Conservation (phyloP, 2,888 invertebrate species). For the Corythucha ciliata region DNA sequence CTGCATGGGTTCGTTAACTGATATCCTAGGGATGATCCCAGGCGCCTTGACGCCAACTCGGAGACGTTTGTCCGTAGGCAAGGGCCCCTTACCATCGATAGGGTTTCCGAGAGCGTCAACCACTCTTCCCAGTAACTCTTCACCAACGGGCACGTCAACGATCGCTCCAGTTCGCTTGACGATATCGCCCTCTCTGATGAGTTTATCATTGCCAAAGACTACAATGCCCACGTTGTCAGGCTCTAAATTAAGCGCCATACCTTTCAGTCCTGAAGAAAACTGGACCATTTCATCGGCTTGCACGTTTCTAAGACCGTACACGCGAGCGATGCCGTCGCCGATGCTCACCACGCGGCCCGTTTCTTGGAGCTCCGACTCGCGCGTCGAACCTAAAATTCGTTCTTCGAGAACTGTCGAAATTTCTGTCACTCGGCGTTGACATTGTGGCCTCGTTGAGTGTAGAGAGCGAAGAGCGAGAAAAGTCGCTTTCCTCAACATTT, state of each 20-base stretch:
- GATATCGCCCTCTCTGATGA: constrained; percentile 97
- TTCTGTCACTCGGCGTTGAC: constrained; percentile 61
- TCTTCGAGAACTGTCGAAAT: constrained; percentile 96
- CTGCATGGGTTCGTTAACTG: constrained; percentile 99
- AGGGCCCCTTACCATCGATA: constrained; percentile 77
- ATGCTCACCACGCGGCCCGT: constrained; percentile 97
- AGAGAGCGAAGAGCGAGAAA: too few relatives aligned
- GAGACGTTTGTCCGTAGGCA: constrained; percentile 63
- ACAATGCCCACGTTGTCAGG: constrained; percentile 99
- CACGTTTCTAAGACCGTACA: constrained; percentile 98
- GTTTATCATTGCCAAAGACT: constrained; percentile 99
- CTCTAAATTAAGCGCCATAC: constrained; percentile 99
- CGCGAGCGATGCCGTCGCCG: constrained; percentile 99
- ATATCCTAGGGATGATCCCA: constrained; percentile 97
- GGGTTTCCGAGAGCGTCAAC: constrained; percentile 94
- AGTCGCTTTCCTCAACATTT: too few relatives aligned
- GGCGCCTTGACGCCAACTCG: constrained; percentile 84
- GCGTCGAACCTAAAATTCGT: constrained; percentile 88
- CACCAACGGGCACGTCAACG: constrained; percentile 96
- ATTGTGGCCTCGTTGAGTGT: too few relatives aligned
- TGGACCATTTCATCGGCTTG: constrained; percentile 99
- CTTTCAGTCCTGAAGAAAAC: constrained; percentile 98
- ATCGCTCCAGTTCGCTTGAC: constrained; percentile 99
- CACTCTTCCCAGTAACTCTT: constrained; percentile 87
- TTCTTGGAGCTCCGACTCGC: constrained; percentile 85